Base-by-base conservation (phyloP, 2,113 vertebrate species). In the Ardeotis arabs region DNA sequence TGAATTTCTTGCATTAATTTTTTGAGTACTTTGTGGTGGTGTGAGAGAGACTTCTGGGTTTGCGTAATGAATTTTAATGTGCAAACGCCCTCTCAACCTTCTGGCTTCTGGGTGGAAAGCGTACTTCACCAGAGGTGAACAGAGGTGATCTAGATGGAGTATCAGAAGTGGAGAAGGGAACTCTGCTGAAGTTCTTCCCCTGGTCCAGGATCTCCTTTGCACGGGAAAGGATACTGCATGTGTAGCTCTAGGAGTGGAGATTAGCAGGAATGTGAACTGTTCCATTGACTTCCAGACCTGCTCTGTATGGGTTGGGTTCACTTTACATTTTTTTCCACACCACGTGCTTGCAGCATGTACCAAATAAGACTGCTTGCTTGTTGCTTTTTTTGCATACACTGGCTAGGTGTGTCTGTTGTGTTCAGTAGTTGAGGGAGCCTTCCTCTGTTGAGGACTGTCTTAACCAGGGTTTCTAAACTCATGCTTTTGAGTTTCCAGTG, bases 231-330 rank as follows among this genome's bases (percentile, higher is more conserved):
- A 18, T 86, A 28, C n/a, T 69, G 35, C 41, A 5, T 11, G 16
- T 60, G 31, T 62, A 37, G 35, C 17, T 80, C 37, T 63, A 63
- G 63, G 23, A 56, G 16, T 11, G 11, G 53, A 72, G 41, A 12
- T 44, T 14, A 56, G 35, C 28, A 53, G 37, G 20, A n/a, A 12
- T 29, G 45, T 64, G 79, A 55, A 33, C 44, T 53, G 22, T 59
- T 35, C 62, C 8, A 8, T 23, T 59, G 37, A 35, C 59, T 75
- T 84, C 56, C 22, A 47, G 13, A n/a, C 16, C 7, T 59, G 19
- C 19, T 78, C 44, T 0, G 0, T 33, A 12, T 33, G 55, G 21
- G 56, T 79, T 0, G 0, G 58, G 56, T 11, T 78, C 8, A 8
- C n/a, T 41, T 58, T 31, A 33, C 22, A 2, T 3, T 28, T 60